Percentiles rank a stretch among this genome's conserved stretches.
phyloP scores from a whole-genome alignment of 2,888 invertebrate genomes.

The Gerris lacustris region DNA sequence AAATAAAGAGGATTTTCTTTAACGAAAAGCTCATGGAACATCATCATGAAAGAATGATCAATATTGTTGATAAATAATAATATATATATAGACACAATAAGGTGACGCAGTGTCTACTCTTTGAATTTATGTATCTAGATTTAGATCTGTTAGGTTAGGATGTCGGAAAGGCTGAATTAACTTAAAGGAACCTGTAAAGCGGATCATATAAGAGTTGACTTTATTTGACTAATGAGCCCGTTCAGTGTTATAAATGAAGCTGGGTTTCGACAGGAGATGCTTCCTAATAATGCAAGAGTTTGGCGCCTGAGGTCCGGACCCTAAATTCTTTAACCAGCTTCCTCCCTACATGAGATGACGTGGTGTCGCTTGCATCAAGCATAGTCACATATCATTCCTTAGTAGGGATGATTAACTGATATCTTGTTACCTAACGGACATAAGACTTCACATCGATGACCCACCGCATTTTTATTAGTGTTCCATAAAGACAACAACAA shows the following conservation, averaged over 20 bases:
- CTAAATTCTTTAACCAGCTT: not conserved
- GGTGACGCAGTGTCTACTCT: too few relatives aligned
- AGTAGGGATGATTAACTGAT: too few relatives aligned
- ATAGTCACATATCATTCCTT: not conserved
- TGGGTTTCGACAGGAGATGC: not conserved
- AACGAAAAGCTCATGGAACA: too few relatives aligned
- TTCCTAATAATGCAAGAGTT: not conserved
- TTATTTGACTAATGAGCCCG: not conserved
- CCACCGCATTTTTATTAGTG: not conserved
- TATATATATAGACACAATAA: too few relatives aligned
- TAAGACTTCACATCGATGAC: not conserved
- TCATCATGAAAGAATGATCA: too few relatives aligned
- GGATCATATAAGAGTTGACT: not conserved
- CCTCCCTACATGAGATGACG: not conserved
- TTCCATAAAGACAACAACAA: not conserved
- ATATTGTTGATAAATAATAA: too few relatives aligned
- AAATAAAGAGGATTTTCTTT: too few relatives aligned
- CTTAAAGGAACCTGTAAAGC: not conserved
- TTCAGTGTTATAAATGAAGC: not conserved
- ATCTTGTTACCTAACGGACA: not conserved
- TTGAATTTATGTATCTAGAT: too few relatives aligned
- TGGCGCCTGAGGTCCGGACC: not conserved
- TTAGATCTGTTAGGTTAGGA: too few relatives aligned
- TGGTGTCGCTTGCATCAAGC: not conserved
- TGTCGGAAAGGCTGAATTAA: too few relatives aligned